Conservation (phyloP, 1,140 invertebrate species). For the Sminthurinus signatus region DNA sequence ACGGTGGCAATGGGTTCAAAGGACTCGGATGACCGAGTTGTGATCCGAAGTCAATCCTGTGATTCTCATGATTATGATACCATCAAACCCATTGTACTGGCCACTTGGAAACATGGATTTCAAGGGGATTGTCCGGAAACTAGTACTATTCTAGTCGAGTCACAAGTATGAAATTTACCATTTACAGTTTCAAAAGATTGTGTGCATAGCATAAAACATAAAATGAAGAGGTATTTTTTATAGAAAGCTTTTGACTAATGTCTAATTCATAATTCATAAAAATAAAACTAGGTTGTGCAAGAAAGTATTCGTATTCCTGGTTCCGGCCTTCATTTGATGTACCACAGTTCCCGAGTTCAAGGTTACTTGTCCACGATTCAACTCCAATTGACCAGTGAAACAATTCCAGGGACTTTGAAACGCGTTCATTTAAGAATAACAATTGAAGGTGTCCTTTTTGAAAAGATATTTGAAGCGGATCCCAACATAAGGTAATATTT, state of each 20-base stretch:
- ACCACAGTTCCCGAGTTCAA: slow-evolving; percentile 83
- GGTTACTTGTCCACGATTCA: slow-evolving; percentile 93
- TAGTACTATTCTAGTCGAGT: slow-evolving; percentile 82
- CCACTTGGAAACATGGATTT: slow-evolving; percentile 94
- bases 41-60: slow-evolving; percentile 62
- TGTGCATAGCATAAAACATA: too few relatives aligned
- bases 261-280: neutral
- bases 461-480: slow-evolving; percentile 90
- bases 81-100: slow-evolving; percentile 88
- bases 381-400: slow-evolving; percentile 81
- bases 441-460: slow-evolving; percentile 88
- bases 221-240: too few relatives aligned
- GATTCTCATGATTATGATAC: slow-evolving; percentile 83
- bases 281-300: slow-evolving; percentile 67
- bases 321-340: slow-evolving; percentile 85
- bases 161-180: slow-evolving; percentile 74
- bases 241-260: too few relatives aligned
- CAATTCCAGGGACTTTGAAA: slow-evolving; percentile 69
- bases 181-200: too few relatives aligned
- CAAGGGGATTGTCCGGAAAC: slow-evolving; percentile 84
- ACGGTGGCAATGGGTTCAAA: slow-evolving; percentile 71
- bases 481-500: too few relatives aligned
- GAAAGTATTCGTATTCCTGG: slow-evolving; percentile 89
- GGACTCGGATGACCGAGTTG: slow-evolving; percentile 63
- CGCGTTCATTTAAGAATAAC: slow-evolving; percentile 83